Evolutionary conservation across 2,113 vertebrate species (phyloP), one percentile per base, ranked within the genome.

Genomic region (Oenanthe oenanthe): DNA sequence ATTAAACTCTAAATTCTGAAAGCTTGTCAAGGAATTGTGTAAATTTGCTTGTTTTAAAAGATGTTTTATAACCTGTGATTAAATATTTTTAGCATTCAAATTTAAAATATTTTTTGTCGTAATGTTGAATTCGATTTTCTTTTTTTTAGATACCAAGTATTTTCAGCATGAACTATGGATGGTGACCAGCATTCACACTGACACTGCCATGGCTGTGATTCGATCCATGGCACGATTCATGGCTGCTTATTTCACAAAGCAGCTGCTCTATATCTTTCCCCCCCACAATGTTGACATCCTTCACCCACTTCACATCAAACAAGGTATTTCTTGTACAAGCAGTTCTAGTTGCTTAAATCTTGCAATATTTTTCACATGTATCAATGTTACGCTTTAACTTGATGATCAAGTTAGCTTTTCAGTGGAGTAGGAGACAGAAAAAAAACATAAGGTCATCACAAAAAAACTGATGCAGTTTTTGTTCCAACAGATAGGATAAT

Each of bases 181-280:
- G 65, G 57, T 97, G 7, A 65, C 60, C 25, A 90, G 90, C 66
- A 95, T 98, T 78, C 96, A 98, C 89, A 96, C 91, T 6, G 98
- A 99, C 24, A 97, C 98, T 4, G 98, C 98, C 8, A 53, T 97
- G 76, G 98, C 97, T 8, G 99, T 99, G 48, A 91, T 99, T 89
- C 98, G 89, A 94, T 98, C 98, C 51, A 98, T 99, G 96, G 99
- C 98, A 72, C 98, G 99, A 79, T 99, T 99, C 97, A 99, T 99
- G 99, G 99, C 99, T 0, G 98, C 99, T 57, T 99, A 99, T 88
- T 99, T 99, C 96, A 98, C 99, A 91, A 99, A 99, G 93, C 98
- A 98, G 61, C 96, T 96, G 2, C 98, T 99, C 12, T 98, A 95
- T 94, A 94, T 99, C 74, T 97, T 98, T 32, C 99, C 99, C 1